Evolutionary conservation across 2,113 vertebrate species (phyloP), one percentile per base, ranked within the genome.

Genomic region (Vimba vimba): DNA sequence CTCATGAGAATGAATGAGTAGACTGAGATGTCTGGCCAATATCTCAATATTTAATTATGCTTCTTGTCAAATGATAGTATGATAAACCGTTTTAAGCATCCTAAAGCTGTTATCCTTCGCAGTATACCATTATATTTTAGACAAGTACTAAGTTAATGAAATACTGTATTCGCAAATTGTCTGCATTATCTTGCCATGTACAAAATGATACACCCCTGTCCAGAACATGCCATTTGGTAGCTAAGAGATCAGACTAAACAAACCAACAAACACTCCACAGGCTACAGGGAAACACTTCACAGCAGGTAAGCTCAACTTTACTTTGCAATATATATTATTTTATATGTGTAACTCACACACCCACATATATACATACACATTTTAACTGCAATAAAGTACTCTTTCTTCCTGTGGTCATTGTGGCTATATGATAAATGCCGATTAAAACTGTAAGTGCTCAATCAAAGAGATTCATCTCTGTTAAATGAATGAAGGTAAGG

Each of bases 181-280:
- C 30, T 23, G 27, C 50, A 68, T 89, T 86, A 79, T 84, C 50
- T 85, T 89, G 91, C 88, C 86, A 89, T 81, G 88, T 88, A 79
- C 45, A 89, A 83, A 84, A 33, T 80, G 76, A 57, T 85, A 89
- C 80, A 85, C 83, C 57, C 52, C 77, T 43, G 21, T 83, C 89
- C 89, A 82, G 66, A 85, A 82, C 86, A 80, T 77, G 86, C 50
- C 87, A 85, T 84, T 82, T 87, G 87, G 92, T 94, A 90, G 90
- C 94, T 89, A 92, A 91, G 93, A 91, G 91, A 93, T 91, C 88
- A 73, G 75, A 80, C 87, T 86, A 92, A 94, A 94, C 92, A 57
- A 23, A 57, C 55, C 19, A 23, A 57, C 6, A 93, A 84, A 82
- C 74, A 87, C 8, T 30, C 15, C 71, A 3, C 7, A 68, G 64